phyloP scores from a whole-genome alignment of 2,797 vertebrate genomes.

The Potorous gilbertii region DNA sequence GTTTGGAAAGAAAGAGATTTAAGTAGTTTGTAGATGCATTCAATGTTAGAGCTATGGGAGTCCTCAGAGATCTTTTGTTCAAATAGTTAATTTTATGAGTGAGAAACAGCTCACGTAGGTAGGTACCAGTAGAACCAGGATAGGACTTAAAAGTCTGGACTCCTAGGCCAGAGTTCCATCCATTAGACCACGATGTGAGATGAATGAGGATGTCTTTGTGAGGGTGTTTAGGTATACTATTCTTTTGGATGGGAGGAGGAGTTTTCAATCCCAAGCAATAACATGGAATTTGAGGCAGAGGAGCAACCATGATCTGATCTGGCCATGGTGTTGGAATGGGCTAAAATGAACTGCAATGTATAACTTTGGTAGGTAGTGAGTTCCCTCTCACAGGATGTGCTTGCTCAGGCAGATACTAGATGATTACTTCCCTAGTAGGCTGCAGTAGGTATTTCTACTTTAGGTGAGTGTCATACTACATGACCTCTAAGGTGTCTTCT shows the following conservation, averaged over 20 bases:
- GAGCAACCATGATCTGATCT: not conserved
- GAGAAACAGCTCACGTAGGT: not conserved
- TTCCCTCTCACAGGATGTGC: not conserved
- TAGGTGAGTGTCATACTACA: not conserved
- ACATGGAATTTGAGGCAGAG: not conserved
- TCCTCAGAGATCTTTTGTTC: not conserved
- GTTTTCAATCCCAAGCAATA: not conserved
- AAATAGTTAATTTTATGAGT: not conserved
- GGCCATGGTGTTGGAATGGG: not conserved
- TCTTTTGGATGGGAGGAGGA: not conserved
- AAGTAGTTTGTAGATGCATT: not conserved
- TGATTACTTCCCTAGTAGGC: not conserved
- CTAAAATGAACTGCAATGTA: not conserved
- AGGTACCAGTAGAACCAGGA: not conserved
- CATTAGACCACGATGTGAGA: not conserved
- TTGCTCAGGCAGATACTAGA: not conserved
- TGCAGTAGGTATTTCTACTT: not conserved
- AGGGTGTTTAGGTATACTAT: not conserved
- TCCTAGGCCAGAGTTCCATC: not conserved
- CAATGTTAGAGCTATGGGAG: not conserved
- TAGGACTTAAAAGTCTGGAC: not conserved
- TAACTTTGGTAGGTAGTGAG: not conserved
- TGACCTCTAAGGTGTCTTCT: not conserved
- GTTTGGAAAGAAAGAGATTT: not conserved
- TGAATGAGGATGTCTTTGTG: not conserved